These are phyloP conservation scores for Sylvia atricapilla DNA, from an alignment of 2,113 vertebrate species.

Conservation along the genomic window DNA sequence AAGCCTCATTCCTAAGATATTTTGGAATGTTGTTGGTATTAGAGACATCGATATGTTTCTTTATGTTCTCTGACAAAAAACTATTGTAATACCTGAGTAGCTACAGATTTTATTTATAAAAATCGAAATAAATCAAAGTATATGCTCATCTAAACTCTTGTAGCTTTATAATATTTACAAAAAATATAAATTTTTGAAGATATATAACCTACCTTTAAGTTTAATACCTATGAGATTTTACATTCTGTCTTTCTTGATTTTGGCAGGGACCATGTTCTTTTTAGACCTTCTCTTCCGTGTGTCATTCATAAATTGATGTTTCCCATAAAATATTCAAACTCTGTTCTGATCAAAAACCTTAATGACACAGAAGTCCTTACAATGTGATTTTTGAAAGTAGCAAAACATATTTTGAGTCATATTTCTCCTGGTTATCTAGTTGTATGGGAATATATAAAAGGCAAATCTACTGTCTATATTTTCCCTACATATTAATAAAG, in stretches of 20 bases:
- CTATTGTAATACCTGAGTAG: not conserved
- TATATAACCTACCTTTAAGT: not conserved
- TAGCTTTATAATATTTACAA: not conserved
- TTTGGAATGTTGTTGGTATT: not conserved
- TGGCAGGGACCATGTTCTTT: not conserved
- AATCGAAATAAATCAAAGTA: not conserved
- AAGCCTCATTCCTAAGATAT: not conserved
- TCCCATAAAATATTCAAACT: not conserved
- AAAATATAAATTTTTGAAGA: not conserved
- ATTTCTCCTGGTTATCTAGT: not conserved
- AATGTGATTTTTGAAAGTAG: not conserved
- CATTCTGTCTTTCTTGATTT: not conserved
- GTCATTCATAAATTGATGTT: not conserved
- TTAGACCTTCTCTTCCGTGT: not conserved
- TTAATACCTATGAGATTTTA: not conserved
- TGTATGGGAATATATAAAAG: not conserved
- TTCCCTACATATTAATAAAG: not conserved
- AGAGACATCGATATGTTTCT: not conserved
- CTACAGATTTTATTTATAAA: not conserved
- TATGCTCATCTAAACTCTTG: not conserved
- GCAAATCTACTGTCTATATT: not conserved
- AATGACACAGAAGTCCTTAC: not conserved
- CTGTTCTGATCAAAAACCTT: not conserved
- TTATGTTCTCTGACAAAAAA: not conserved
- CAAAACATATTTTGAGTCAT: not conserved